Evolutionary conservation across 2,797 vertebrate species (phyloP).

Genomic region (Psittacula echo): DNA sequence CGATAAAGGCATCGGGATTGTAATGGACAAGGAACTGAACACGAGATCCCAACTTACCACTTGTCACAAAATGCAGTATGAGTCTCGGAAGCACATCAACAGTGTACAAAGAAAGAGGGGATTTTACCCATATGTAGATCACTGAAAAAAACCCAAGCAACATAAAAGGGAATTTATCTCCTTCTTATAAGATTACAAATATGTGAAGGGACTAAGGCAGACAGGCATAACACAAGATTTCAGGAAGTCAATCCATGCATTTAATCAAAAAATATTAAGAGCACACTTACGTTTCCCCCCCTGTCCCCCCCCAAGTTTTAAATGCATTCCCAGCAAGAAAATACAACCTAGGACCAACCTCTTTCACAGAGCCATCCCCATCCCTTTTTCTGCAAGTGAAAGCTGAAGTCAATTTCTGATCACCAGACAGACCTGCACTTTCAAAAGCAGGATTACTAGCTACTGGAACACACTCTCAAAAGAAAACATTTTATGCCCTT

Average conservation of each 20-base stretch:
- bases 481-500: neutral
- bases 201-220: neutral
- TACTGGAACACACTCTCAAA: neutral
- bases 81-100: neutral
- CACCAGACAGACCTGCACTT: neutral
- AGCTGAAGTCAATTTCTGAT: neutral
- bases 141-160: neutral
- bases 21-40: neutral
- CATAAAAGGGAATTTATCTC: neutral
- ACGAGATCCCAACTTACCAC: fast-evolving
- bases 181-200: neutral
- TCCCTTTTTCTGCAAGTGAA: neutral
- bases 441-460: neutral
- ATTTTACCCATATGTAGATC: neutral
- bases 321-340: neutral
- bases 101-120: neutral
- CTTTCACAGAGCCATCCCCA: neutral
- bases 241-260: neutral
- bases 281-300: neutral
- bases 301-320: neutral
- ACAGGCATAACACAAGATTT: neutral
- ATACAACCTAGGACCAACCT: neutral
- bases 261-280: neutral
- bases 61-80: neutral
- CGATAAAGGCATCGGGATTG: neutral